Evolutionary conservation across 1,140 invertebrate species (phyloP).

Genomic region (Euwallacea similis): DNA sequence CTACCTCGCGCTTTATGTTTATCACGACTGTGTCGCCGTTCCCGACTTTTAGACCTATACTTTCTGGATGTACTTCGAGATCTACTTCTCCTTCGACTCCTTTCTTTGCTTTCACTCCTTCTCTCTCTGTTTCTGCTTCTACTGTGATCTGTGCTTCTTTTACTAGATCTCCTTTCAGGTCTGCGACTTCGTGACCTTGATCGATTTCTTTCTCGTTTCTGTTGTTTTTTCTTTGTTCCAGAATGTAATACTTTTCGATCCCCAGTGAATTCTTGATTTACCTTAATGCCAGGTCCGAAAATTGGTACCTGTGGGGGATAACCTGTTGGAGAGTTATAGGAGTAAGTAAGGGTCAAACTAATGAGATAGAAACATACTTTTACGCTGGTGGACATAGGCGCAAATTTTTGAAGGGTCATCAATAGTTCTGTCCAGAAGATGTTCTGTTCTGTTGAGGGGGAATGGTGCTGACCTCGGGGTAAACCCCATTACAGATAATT

Average conservation of each 20-base stretch:
- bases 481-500: background rate
- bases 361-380: background rate
- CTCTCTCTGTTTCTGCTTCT: background rate
- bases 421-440: background rate
- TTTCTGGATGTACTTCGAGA: background rate
- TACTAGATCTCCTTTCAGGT: background rate
- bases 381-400: background rate
- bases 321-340: background rate
- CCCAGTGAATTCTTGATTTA: background rate
- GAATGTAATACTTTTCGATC: background rate
- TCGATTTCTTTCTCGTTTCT: background rate
- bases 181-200: background rate
- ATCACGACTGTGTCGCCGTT: background rate
- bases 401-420: constrained; percentile 1
- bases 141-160: background rate
- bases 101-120: background rate
- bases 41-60: background rate
- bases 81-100: background rate
- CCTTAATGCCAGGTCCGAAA: background rate
- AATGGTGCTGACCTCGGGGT: background rate
- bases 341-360: background rate
- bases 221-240: background rate
- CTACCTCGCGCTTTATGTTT: background rate
- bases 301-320: background rate
- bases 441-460: background rate